Evolutionary conservation across 1,140 invertebrate species (phyloP).

Genomic region (Lineus longissimus): DNA sequence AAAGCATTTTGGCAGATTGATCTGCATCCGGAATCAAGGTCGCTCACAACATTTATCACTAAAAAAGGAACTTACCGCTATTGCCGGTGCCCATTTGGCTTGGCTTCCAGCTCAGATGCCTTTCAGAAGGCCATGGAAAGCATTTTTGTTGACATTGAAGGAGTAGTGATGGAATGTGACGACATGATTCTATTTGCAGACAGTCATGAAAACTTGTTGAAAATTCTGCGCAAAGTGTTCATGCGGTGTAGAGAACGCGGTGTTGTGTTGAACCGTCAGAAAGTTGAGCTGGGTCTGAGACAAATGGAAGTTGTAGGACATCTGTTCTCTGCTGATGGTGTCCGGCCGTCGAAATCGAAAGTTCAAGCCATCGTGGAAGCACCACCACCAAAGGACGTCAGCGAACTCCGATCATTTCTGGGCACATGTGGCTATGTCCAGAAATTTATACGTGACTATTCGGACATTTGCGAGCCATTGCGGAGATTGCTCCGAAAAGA

Average conservation of each 20-base stretch:
- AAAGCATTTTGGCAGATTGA: slow-evolving; percentile 4
- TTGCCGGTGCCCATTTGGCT: not conserved
- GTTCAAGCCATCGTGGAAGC: slow-evolving; percentile 36
- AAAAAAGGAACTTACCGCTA: not conserved
- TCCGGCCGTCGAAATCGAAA: slow-evolving; percentile 30
- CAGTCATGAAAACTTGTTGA: not conserved
- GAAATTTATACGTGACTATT: slow-evolving; percentile 21
- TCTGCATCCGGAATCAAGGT: not conserved
- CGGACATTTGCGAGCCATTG: slow-evolving; percentile 24
- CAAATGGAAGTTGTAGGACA: slow-evolving; percentile 22
- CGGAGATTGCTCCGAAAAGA: slow-evolving; percentile 20
- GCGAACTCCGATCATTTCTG: slow-evolving; percentile 24
- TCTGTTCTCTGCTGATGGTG: slow-evolving; percentile 18
- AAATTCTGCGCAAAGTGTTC: not conserved
- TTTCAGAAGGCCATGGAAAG: not conserved
- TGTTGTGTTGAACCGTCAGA: slow-evolving; percentile 21
- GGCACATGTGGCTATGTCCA: slow-evolving; percentile 17
- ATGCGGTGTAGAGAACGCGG: slow-evolving; percentile 11
- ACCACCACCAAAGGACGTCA: slow-evolving; percentile 11
- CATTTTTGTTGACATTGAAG: not conserved
- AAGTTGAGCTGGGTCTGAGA: slow-evolving; percentile 20
- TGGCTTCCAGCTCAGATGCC: not conserved
- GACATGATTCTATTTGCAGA: not conserved
- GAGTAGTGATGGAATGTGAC: not conserved
- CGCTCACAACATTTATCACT: not conserved